These are phyloP conservation scores for Galemys pyrenaicus DNA, from an alignment of 2,113 vertebrate genomes.

Conservation along the genomic window DNA sequence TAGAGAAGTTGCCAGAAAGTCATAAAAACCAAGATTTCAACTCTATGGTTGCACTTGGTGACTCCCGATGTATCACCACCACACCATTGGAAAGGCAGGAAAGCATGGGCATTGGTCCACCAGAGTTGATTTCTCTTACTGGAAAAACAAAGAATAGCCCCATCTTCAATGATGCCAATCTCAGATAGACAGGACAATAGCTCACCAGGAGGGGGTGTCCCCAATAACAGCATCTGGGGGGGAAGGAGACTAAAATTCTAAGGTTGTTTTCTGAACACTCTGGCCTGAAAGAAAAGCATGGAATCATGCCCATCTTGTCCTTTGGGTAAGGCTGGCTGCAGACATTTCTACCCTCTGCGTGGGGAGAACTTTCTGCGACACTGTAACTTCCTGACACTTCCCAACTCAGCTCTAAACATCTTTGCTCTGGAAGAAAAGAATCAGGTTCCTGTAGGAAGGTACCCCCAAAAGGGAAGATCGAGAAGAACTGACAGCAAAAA, in stretches of 20 bases:
- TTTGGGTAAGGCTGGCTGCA: not conserved
- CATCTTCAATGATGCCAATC: not conserved
- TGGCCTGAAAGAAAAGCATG: accelerated
- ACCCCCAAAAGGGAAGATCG: accelerated
- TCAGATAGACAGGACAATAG: not conserved
- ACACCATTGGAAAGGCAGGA: not conserved
- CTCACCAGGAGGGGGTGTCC: not conserved
- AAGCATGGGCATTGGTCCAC: not conserved
- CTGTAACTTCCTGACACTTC: accelerated
- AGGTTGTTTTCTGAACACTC: accelerated
- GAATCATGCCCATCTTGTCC: accelerated
- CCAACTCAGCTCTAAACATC: not conserved
- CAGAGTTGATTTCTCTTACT: too few species aligned
- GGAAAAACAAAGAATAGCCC: not conserved
- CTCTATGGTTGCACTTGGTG: not conserved
- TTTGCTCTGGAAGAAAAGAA: not conserved
- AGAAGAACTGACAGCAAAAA: not conserved
- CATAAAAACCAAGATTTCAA: not conserved
- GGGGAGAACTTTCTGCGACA: not conserved
- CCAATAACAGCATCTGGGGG: not conserved
- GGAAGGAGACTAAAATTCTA: not conserved
- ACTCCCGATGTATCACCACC: accelerated
- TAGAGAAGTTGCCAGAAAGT: not conserved
- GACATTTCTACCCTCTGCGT: not conserved
- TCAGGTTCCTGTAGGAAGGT: accelerated